These are phyloP conservation scores for Lates calcarifer DNA, from an alignment of 2,113 vertebrate species.

Conservation along the genomic window DNA sequence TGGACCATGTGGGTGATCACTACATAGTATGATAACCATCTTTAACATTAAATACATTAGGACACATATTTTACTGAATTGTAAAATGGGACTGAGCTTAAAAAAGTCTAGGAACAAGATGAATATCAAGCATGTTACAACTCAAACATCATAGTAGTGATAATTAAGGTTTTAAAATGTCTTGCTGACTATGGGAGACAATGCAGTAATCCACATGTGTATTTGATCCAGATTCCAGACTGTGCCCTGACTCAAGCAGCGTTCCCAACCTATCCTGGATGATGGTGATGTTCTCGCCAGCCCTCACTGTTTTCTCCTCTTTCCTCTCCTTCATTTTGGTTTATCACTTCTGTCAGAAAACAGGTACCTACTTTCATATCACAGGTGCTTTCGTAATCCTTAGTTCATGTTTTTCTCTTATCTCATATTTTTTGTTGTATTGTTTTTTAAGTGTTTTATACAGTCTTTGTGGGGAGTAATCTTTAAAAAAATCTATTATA, in stretches of 20 bases:
- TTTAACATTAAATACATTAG: too few species aligned
- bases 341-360: conserved; percentile 34
- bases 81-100: too few species aligned
- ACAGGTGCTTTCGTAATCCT: too few species aligned
- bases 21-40: not conserved
- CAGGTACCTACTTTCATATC: conserved; percentile 35
- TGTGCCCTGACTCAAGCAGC: too few species aligned
- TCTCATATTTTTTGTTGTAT: not conserved
- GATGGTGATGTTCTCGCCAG: conserved; percentile 49
- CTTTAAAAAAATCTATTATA: too few species aligned
- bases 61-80: too few species aligned
- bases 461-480: not conserved
- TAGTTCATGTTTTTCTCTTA: not conserved
- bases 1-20: not conserved
- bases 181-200: too few species aligned
- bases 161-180: not conserved
- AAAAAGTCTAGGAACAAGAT: too few species aligned
- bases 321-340: conserved; percentile 43
- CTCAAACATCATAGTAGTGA: not conserved
- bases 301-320: conserved; percentile 33
- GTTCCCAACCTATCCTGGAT: too few species aligned
- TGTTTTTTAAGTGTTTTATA: too few species aligned
- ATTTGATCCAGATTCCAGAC: not conserved
- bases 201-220: not conserved
- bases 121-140: not conserved